Evolutionary conservation across 2,797 vertebrate species (phyloP).

Genomic region (Dryobates pubescens): DNA sequence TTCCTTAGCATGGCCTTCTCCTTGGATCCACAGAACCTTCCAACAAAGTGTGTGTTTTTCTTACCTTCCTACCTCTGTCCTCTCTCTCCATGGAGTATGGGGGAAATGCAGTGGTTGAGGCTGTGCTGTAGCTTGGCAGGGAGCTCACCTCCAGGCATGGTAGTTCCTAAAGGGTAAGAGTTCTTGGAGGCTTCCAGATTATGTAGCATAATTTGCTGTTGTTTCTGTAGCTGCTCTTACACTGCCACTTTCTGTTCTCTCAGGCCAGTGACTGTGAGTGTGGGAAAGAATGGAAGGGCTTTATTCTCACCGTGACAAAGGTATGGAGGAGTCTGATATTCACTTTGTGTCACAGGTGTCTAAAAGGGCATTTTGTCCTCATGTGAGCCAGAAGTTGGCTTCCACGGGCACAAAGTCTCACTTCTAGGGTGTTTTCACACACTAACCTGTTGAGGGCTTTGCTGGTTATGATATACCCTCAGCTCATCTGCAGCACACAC

Average conservation of each 20-base stretch:
- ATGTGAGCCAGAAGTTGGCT: background rate
- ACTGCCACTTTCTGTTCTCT: slow-evolving; percentile 2
- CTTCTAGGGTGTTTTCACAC: background rate
- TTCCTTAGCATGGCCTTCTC: background rate
- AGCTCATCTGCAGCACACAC: background rate
- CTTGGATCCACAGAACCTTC: background rate
- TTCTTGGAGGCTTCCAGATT: background rate
- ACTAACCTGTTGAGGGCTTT: background rate
- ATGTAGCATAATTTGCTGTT: background rate
- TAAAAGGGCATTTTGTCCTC: background rate
- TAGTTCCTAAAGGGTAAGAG: background rate
- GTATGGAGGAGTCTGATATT: slow-evolving; percentile 42
- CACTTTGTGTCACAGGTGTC: background rate
- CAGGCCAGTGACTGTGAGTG: slow-evolving; percentile 69
- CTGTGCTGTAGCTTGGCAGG: background rate
- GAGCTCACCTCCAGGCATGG: background rate
- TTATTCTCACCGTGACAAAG: slow-evolving; percentile 74
- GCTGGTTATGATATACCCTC: background rate
- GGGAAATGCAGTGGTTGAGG: background rate
- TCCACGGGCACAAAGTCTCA: background rate
- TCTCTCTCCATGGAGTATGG: background rate
- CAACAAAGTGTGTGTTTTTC: background rate
- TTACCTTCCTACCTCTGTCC: background rate
- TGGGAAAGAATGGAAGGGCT: slow-evolving; percentile 75
- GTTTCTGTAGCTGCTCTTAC: background rate